Conservation (phyloP, 1,140 invertebrate genomes). For the Drosophila oshimai region DNA sequence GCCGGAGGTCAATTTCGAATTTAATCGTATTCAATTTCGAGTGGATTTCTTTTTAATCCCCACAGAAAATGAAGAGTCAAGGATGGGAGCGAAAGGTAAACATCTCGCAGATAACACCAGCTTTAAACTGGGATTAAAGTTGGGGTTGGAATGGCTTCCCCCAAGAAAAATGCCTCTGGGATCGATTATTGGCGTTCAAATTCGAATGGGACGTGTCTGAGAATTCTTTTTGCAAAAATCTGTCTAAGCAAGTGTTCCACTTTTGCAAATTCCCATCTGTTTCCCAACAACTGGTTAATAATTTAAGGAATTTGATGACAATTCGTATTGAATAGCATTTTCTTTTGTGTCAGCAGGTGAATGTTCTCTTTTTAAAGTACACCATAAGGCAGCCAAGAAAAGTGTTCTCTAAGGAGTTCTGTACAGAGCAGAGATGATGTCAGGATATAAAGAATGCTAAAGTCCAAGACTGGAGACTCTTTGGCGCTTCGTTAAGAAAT, state of each 20-base stretch:
- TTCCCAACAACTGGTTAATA: conserved; percentile 13
- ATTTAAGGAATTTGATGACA: conserved; percentile 35
- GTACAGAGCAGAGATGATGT: conserved; percentile 20
- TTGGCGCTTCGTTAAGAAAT: conserved; percentile 39
- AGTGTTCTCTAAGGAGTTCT: background rate
- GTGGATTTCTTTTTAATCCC: conserved; percentile 79
- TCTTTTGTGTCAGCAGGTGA: conserved; percentile 9
- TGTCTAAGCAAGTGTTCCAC: background rate
- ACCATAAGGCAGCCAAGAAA: background rate
- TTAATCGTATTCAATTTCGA: conserved; percentile 80
- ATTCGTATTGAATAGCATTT: background rate
- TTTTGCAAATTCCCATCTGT: background rate
- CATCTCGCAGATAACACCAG: conserved; percentile 21
- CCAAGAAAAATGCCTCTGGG: conserved; percentile 65
- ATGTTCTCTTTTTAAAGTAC: background rate
- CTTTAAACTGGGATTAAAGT: background rate
- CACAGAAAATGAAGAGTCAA: conserved; percentile 46
- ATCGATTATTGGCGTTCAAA: conserved; percentile 83
- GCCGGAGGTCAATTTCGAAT: conserved; percentile 70
- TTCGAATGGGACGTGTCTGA: conserved; percentile 76
- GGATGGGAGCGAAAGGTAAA: conserved; percentile 9
- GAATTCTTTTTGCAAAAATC: conserved; percentile 21
- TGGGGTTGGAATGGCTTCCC: background rate
- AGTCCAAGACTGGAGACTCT: conserved; percentile 5
- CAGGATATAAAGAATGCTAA: conserved; percentile 1